Evolutionary conservation across 1,140 invertebrate species (phyloP).

Genomic region (Caerostris darwini): DNA sequence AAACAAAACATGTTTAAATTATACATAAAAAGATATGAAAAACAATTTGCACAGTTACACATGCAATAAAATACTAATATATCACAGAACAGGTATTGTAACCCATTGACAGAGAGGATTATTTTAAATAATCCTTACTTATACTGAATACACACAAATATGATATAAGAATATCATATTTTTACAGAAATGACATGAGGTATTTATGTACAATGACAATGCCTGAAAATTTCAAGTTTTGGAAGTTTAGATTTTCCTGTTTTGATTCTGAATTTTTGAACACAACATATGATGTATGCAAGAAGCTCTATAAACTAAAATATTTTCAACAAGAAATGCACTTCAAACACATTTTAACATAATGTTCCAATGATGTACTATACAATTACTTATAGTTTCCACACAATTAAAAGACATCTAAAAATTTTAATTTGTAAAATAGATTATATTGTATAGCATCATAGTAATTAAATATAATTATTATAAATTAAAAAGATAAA

Average conservation of each 20-base stretch:
- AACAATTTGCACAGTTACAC: background rate
- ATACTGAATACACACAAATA: background rate
- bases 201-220: background rate
- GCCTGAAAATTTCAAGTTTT: background rate
- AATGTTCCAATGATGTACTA: background rate
- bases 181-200: slow-evolving; percentile 15
- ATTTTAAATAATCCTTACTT: background rate
- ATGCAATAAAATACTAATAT: slow-evolving; percentile 10
- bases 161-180: background rate
- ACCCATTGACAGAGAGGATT: slow-evolving; percentile 5
- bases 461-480: too few species aligned
- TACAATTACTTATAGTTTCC: background rate
- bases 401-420: background rate
- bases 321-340: slow-evolving; percentile 13
- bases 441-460: background rate
- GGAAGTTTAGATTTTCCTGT: background rate
- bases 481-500: too few species aligned
- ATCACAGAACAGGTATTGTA: slow-evolving; percentile 27
- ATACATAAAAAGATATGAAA: slow-evolving; percentile 12
- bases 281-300: background rate
- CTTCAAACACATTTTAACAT: background rate
- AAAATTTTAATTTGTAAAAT: background rate
- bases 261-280: background rate
- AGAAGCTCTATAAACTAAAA: slow-evolving; percentile 36
- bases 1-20: slow-evolving; percentile 6